phyloP scores from a whole-genome alignment of 2,888 invertebrate genomes.

The Alloplasta piceator region DNA sequence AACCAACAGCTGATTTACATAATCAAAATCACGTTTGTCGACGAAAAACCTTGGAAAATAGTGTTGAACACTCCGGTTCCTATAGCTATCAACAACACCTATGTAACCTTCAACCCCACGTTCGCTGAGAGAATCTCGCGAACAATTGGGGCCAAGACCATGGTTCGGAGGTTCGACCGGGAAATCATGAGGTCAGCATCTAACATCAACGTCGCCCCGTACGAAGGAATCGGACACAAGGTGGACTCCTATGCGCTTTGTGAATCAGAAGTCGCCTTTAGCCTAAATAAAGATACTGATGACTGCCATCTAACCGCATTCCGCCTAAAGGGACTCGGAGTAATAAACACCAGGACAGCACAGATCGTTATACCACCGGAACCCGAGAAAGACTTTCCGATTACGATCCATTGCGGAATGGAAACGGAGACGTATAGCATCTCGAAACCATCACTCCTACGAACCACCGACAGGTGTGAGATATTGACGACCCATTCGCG shows the following conservation, averaged over 20 bases:
- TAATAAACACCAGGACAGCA: slow-evolving; percentile 11
- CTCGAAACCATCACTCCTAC: too few species aligned
- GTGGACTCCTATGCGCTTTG: slow-evolving; percentile 1
- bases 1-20: slow-evolving; percentile 23
- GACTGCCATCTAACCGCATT: slow-evolving; percentile 17
- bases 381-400: too few species aligned
- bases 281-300: not conserved
- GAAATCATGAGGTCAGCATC: not conserved
- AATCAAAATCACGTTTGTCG: slow-evolving; percentile 7
- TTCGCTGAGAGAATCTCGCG: slow-evolving; percentile 15
- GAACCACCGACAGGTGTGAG: too few species aligned
- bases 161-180: slow-evolving; percentile 11
- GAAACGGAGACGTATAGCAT: too few species aligned
- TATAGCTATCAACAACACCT: slow-evolving; percentile 12
- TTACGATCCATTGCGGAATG: too few species aligned
- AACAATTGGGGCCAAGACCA: slow-evolving; percentile 6
- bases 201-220: slow-evolving; percentile 7
- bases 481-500: too few species aligned
- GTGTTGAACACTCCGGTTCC: slow-evolving; percentile 12
- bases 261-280: not conserved
- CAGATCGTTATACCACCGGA: slow-evolving; percentile 9
- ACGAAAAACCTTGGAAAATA: slow-evolving; percentile 19
- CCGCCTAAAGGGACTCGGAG: not conserved
- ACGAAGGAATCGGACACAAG: slow-evolving; percentile 18
- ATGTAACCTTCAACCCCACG: slow-evolving; percentile 26